Percentiles rank a stretch among this genome's conserved stretches.
These are phyloP conservation scores for Tipula unca DNA, from an alignment of 2,888 invertebrate species.

Conservation along the genomic window DNA sequence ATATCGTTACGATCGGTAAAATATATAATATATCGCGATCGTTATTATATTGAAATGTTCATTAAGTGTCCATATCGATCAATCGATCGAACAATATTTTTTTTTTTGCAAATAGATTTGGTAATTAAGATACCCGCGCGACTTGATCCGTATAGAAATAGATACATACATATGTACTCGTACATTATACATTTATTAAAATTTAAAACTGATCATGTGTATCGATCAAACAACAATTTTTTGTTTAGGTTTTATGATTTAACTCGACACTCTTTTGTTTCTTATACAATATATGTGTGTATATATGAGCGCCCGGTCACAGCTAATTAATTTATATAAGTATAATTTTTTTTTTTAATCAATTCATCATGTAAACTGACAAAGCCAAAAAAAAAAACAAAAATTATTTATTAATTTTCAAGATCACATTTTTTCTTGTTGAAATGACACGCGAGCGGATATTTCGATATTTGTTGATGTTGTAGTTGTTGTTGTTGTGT, in stretches of 20 bases:
- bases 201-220: not conserved
- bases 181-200: not conserved
- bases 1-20: not conserved
- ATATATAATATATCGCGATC: not conserved
- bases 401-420: not conserved
- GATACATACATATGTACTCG: no score
- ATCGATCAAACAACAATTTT: not conserved
- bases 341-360: not conserved
- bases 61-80: not conserved
- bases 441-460: not conserved
- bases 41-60: not conserved
- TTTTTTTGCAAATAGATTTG: not conserved
- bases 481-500: no score
- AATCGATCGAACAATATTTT: not conserved
- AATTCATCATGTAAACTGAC: not conserved
- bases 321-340: not conserved
- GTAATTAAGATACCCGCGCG: not conserved
- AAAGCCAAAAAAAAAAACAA: not conserved
- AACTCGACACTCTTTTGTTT: not conserved
- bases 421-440: not conserved
- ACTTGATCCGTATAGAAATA: no score
- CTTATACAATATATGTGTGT: not conserved
- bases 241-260: not conserved
- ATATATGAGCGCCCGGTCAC: not conserved
- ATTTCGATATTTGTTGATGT: not conserved